Conservation (phyloP, 2,888 invertebrate species). For the Dryococelus australis region DNA sequence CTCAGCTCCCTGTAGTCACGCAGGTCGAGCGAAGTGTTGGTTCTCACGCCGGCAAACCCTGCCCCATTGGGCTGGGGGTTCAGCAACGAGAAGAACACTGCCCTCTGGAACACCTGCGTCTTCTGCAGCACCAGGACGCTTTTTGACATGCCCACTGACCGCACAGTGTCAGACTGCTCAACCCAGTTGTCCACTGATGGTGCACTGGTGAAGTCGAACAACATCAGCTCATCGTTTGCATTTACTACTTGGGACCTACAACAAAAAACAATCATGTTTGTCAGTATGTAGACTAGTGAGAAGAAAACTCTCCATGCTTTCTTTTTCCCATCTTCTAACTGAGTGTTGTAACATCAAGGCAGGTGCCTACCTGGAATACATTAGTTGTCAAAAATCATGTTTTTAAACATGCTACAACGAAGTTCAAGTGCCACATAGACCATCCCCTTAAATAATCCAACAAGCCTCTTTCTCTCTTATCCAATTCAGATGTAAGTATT, state of each 20-base stretch:
- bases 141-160: slow-evolving; percentile 72
- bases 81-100: slow-evolving; percentile 68
- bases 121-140: slow-evolving; percentile 67
- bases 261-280: not conserved
- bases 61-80: slow-evolving; percentile 74
- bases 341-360: too few species aligned
- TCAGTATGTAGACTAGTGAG: too few species aligned
- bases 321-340: too few species aligned
- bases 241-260: slow-evolving; percentile 5
- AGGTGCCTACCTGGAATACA: too few species aligned
- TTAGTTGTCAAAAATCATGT: too few species aligned
- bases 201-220: slow-evolving; percentile 68
- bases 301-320: too few species aligned
- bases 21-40: slow-evolving; percentile 62
- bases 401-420: too few species aligned
- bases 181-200: slow-evolving; percentile 64
- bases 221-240: slow-evolving; percentile 41
- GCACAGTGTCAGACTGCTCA: slow-evolving; percentile 71
- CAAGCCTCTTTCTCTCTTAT: too few species aligned
- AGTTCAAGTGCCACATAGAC: too few species aligned
- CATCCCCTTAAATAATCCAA: too few species aligned
- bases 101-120: slow-evolving; percentile 67
- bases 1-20: slow-evolving; percentile 61
- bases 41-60: slow-evolving; percentile 70
- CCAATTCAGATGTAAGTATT: too few species aligned